These are phyloP conservation scores for Emydocephalus ijimae DNA, from an alignment of 2,113 vertebrate genomes.

Conservation along the genomic window DNA sequence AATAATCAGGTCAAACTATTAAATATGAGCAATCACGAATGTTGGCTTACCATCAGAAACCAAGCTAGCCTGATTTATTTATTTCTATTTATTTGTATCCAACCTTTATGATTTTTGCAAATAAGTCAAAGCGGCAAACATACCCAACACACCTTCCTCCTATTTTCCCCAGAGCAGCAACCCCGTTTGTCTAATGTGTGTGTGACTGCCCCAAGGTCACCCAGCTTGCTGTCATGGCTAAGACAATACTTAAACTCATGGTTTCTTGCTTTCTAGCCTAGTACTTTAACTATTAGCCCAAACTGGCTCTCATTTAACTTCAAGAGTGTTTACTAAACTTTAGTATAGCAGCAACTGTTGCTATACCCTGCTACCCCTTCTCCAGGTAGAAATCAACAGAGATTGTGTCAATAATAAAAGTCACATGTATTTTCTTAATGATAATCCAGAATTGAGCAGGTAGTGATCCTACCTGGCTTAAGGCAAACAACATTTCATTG, in stretches of 20 bases:
- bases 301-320: not conserved
- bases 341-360: not conserved
- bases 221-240: not conserved
- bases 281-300: not conserved
- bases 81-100: not conserved
- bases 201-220: not conserved
- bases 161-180: not conserved
- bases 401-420: conserved; percentile 1
- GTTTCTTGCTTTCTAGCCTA: not conserved
- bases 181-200: not conserved
- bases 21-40: not conserved
- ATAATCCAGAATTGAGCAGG: conserved; percentile 11
- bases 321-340: not conserved
- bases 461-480: not conserved
- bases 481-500: not conserved
- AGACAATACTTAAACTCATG: not conserved
- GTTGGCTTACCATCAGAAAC: not conserved
- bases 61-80: not conserved
- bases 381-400: not conserved
- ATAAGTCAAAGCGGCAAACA: not conserved
- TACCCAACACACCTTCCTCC: not conserved
- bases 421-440: not conserved
- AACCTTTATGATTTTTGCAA: not conserved
- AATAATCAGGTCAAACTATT: not conserved
- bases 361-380: not conserved